A percentile compares a stretch with the other conserved stretches of the same genome.
Evolutionary conservation across 2,797 vertebrate species (phyloP).

Genomic region (Alauda arvensis): DNA sequence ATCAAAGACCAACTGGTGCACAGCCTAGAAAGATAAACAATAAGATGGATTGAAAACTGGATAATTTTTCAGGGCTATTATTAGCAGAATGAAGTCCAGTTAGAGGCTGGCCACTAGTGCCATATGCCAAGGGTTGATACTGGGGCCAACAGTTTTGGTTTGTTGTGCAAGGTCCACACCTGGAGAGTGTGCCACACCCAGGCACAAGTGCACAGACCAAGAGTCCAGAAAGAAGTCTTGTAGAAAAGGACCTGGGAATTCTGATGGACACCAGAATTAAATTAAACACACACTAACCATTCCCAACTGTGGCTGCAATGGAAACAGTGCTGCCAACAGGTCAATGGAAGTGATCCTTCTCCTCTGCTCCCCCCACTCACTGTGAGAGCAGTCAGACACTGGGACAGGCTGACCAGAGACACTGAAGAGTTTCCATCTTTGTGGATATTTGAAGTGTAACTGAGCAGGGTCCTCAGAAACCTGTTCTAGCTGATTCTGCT

Average conservation of each 20-base stretch:
- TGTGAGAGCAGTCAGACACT: neutral
- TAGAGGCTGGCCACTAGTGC: neutral
- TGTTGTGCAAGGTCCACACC: neutral
- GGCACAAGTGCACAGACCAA: neutral
- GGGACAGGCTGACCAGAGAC: neutral
- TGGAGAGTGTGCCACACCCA: neutral
- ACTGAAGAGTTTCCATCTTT: neutral
- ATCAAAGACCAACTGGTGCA: neutral
- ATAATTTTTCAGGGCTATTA: neutral
- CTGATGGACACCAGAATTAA: neutral
- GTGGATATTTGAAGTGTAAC: neutral
- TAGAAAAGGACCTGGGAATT: neutral
- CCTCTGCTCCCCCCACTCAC: neutral
- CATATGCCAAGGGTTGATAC: neutral
- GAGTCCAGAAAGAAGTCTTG: neutral
- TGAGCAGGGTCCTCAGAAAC: neutral
- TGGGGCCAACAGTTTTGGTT: neutral
- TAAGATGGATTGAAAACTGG: neutral
- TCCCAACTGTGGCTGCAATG: neutral
- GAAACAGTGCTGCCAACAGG: neutral
- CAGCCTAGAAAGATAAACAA: neutral
- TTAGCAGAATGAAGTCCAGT: neutral
- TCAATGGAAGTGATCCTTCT: neutral
- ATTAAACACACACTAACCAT: neutral
- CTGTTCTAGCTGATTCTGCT: neutral